Conservation (phyloP, 2,113 vertebrate genomes). For the Sorex fumeus region DNA sequence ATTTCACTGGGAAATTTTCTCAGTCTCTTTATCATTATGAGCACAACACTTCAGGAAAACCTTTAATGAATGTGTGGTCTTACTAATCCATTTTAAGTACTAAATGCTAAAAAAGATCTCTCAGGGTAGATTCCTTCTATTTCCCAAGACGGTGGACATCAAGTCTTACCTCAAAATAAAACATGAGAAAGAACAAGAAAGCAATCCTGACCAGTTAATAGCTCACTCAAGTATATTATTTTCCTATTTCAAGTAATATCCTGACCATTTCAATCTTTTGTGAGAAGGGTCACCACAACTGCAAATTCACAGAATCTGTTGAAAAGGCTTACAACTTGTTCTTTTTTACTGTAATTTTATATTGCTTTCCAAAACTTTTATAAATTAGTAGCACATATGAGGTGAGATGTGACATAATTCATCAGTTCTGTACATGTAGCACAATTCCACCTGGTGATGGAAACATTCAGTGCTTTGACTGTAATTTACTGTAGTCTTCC, state of each 20-base stretch:
- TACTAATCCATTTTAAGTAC: too few relatives aligned
- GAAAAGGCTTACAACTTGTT: too few relatives aligned
- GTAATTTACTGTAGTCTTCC: too few relatives aligned
- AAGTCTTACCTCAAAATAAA: slow-evolving; percentile 22
- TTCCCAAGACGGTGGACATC: neutral
- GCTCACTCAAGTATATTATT: neutral
- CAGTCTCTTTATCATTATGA: neutral
- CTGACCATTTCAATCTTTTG: neutral
- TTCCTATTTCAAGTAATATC: slow-evolving; percentile 5
- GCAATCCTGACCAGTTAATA: neutral
- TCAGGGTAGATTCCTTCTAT: neutral
- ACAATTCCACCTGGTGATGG: neutral
- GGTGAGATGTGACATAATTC: neutral
- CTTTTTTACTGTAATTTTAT: slow-evolving; percentile 33
- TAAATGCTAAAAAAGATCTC: neutral
- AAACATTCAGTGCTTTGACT: too few relatives aligned
- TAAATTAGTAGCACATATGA: slow-evolving; percentile 29
- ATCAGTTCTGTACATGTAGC: neutral
- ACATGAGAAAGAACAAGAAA: neutral
- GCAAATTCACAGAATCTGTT: neutral
- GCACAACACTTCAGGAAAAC: slow-evolving; percentile 28
- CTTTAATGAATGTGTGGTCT: neutral
- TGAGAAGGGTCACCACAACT: neutral
- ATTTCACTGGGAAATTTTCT: neutral
- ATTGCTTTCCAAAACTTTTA: slow-evolving; percentile 34